Base-by-base conservation (phyloP, 2,113 vertebrate species). In the Mormyrus iriodes region DNA sequence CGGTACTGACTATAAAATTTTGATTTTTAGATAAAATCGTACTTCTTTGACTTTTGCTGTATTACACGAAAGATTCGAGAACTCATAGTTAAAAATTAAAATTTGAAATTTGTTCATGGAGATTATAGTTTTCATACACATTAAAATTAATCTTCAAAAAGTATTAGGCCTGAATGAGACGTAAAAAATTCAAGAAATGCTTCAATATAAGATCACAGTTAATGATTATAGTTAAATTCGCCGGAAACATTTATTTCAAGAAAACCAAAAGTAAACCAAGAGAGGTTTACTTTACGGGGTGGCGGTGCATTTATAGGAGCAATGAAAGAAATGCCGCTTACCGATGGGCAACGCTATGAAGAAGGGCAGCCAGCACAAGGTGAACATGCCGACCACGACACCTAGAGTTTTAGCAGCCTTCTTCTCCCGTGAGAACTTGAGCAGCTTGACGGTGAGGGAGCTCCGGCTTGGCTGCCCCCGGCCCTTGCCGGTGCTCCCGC, bases 381-480 rank as follows among this genome's bases (percentile, higher is more conserved):
- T 97, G 90, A 99, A 99, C 97, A 98, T 98, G 88, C 98, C 98
- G 19, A 99, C 97, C 91, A 99, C 98, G 61, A 99, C 98, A 92
- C 98, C 98, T 93, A 99, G 7, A 0, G 98, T 99, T 93, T 99
- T 99, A 88, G 98, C 98, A 46, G 98, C 98, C 93, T 99, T 99
- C 96, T 99, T 99, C 94, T 99, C 97, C 91, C 97, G 95, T 93
- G 98, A 99, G 94, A 99, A 99, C 90, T 99, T 98, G 5, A 98
- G 95, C 91, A 99, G 95, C 94, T 97, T 98, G 91, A 98, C 94
- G 65, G 98, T 97, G 90, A 99, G 96, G 69, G 97, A 97, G 92
- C 97, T 98, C 91, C 97, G 95, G 85, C 95, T 93, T 10, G 97
- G 96, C 92, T 97, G 95, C 53, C 95, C 95, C 49, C 98, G 97